Percentiles rank a stretch among this genome's conserved stretches.
These are phyloP conservation scores for Hyposoter dolosus DNA, from an alignment of 2,888 invertebrate species.

Conservation along the genomic window DNA sequence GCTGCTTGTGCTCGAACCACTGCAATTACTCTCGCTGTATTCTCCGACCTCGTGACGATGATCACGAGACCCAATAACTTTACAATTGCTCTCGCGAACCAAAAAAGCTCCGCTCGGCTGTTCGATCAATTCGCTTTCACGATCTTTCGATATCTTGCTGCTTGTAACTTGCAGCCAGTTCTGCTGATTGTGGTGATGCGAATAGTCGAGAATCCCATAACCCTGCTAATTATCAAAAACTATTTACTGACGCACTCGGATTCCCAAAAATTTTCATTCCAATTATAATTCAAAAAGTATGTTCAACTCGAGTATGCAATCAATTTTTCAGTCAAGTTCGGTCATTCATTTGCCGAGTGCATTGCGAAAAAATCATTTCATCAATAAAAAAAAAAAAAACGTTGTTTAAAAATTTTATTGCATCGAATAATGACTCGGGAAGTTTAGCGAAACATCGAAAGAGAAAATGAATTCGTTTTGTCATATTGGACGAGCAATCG, in stretches of 20 bases:
- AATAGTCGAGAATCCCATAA: conserved; percentile 76
- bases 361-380: too few species aligned
- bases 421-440: too few species aligned
- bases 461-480: too few species aligned
- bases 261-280: neutral
- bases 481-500: too few species aligned
- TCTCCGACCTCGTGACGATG: conserved; percentile 15
- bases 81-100: conserved; percentile 63
- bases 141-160: conserved; percentile 65
- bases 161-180: conserved; percentile 73
- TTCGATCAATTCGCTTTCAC: conserved; percentile 70
- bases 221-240: conserved; percentile 72
- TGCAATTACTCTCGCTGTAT: conserved; percentile 40
- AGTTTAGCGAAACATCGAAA: too few species aligned
- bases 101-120: conserved; percentile 64
- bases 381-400: too few species aligned
- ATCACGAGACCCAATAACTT: conserved; percentile 33
- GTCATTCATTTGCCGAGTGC: too few species aligned
- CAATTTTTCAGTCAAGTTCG: too few species aligned
- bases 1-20: conserved; percentile 53
- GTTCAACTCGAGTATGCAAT: neutral
- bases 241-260: neutral
- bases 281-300: neutral
- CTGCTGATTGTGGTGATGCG: conserved; percentile 72
- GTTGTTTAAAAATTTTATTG: too few species aligned